phyloP scores from a whole-genome alignment of 2,797 vertebrate species.

The Oryzias sinensis region DNA sequence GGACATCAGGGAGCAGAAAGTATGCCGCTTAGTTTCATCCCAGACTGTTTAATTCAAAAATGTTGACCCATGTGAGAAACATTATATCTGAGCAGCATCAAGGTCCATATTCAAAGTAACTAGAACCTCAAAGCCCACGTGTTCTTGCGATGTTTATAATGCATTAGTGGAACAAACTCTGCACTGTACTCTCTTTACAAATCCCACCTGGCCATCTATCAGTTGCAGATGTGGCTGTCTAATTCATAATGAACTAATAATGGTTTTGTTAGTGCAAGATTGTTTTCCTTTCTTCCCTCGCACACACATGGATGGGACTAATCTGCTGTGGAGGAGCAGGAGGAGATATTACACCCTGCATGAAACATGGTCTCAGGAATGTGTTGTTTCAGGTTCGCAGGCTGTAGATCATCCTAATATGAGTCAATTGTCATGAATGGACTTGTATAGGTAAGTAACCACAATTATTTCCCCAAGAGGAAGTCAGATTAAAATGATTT shows the following conservation, averaged over 20 bases:
- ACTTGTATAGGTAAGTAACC: conserved; percentile 87
- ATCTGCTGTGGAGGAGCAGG: conserved; percentile 89
- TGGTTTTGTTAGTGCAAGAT: conserved; percentile 86
- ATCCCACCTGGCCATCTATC: conserved; percentile 76
- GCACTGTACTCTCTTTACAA: conserved; percentile 82
- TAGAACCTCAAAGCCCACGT: conserved; percentile 74
- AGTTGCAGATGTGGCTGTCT: conserved; percentile 90
- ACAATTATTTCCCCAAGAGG: conserved; percentile 68
- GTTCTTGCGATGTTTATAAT: conserved; percentile 75
- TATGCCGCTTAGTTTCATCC: conserved; percentile 63
- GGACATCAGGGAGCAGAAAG: conserved; percentile 47
- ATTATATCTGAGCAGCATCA: conserved; percentile 70
- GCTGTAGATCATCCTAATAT: conserved; percentile 73
- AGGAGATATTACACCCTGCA: conserved; percentile 85
- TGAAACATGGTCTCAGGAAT: conserved; percentile 87
- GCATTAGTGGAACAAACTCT: conserved; percentile 81
- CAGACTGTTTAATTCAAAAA: conserved; percentile 75
- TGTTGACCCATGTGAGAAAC: conserved; percentile 75
- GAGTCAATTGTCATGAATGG: conserved; percentile 85
- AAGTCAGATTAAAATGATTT: conserved; percentile 81
- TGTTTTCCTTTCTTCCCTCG: conserved; percentile 77
- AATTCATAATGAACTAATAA: conserved; percentile 91
- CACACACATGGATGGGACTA: conserved; percentile 82
- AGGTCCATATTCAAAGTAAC: conserved; percentile 74
- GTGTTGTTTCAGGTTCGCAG: conserved; percentile 76